Evolutionary conservation across 1,140 invertebrate genomes (phyloP), one percentile per base, ranked within the genome.

Genomic region (Dermatophagoides farinae): DNA sequence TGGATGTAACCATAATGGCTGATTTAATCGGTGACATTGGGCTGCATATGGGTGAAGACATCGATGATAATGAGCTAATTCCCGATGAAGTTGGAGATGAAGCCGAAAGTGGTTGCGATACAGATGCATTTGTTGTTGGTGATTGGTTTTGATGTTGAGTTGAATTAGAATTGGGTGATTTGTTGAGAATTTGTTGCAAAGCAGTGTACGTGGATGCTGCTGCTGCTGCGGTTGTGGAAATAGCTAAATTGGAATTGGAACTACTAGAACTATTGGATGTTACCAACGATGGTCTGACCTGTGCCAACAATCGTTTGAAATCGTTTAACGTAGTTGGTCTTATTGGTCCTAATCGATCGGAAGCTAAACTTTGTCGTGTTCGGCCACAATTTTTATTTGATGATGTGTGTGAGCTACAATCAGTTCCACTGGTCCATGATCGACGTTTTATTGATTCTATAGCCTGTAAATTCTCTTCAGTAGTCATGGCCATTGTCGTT

Each of bases 261-360:
- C 51, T n/a, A 22, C 12, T 53, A 22, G 51, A 5, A 14, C 14
- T 22, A 25, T 2, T 53, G 23, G 51, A 20, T 80, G 77, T 72
- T 70, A 63, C 73, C 75, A 9, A 79, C 73, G 47, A n/a, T 57
- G 52, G 57, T 63, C 79, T 79, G 52, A 82, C 80, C 65, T 84
- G 82, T 8, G 84, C 72, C 1, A 88, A 72, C 14, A 88, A 70
- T 66, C 82, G 79, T 69, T 88, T 88, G 67, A 88, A 88, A 70
- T 88, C 86, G 51, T 68, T 68, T 49, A 71, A 66, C 9, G 72
- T 70, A 5, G 70, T 70, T 9, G 60, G 64, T 57, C 64, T 70
- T 49, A 72, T 70, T 1, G 74, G 69, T 60, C 71, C 74, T 68
- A 75, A 72, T 51, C 72, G 73, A 55, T 75, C 72, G 23, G 70